Base-by-base conservation (phyloP, 2,113 vertebrate species). In the Macaca mulatta region DNA sequence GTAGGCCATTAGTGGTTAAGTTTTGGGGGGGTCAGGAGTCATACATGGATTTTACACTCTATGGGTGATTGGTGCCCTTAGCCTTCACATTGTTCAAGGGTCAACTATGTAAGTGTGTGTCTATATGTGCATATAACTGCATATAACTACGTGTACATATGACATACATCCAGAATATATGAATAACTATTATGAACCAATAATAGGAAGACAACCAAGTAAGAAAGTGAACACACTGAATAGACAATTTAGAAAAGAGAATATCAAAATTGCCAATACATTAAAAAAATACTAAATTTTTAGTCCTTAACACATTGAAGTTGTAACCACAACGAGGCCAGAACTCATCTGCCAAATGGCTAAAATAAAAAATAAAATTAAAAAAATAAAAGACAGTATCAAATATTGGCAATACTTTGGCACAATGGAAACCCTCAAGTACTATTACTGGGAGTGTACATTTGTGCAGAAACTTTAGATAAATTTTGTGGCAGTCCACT, bases 281-380 rank as follows among this genome's bases (percentile, higher is more conserved):
- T 75, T 10, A 79, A 75, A 74, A 93, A 90, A 75, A 17, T 70
- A 8, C 10, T 40, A 77, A 80, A 81, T 52, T 22, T 69, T 69
- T 50, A 67, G 30, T 69, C 12, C 8, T 80, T 8, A 61, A 45
- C 27, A 92, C 17, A 89, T 25, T 30, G 30, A 52, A 89, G 35
- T 61, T 70, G 13, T 78, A 96, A 52, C 6, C 13, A 89, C 17
- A 93, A 67, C 25, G 23, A 79, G 27, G 7, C 18, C 2, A 52
- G 23, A 10, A n/a, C 3, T 23, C 7, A 82, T 82, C 87, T 93
- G 32, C 32, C 40, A 96, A 93, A 77, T 70, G 38, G 8, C 27
- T 88, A 83, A 94, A 69, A 87, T 87, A 38, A 90, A 90, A 94
- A 84, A 55, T 30, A n/a, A 80, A 94, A 52, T 43, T 10, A 38